phyloP scores from a whole-genome alignment of 2,113 vertebrate genomes.

The Galemys pyrenaicus region DNA sequence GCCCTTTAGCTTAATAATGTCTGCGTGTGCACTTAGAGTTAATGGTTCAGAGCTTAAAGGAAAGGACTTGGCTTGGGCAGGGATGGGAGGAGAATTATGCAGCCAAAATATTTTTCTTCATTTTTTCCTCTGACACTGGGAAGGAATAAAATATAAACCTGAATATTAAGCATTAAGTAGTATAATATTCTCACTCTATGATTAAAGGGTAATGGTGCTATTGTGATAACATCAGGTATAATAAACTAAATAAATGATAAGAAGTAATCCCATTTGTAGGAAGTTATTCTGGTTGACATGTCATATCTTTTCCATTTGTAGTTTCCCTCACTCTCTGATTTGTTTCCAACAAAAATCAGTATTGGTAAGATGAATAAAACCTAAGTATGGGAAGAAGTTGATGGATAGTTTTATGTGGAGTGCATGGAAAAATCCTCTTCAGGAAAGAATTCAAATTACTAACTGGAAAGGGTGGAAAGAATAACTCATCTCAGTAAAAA shows the following conservation, averaged over 20 bases:
- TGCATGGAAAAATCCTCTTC: constrained; percentile 75
- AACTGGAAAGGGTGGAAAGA: constrained; percentile 75
- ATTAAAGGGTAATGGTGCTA: constrained; percentile 45
- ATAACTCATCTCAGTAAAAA: constrained; percentile 69
- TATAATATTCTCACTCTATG: constrained; percentile 34
- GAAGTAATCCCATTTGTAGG: constrained; percentile 32
- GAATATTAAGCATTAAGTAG: constrained; percentile 50
- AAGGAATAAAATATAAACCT: constrained; percentile 57
- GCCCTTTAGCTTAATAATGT: neutral
- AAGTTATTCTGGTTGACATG: constrained; percentile 64
- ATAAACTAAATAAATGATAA: constrained; percentile 44
- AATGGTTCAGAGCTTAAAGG: constrained; percentile 51
- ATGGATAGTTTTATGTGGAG: constrained; percentile 71
- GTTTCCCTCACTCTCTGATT: constrained; percentile 65
- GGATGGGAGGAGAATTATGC: constrained; percentile 55
- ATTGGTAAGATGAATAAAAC: constrained; percentile 75
- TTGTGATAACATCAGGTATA: constrained; percentile 53
- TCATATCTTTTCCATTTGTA: constrained; percentile 65
- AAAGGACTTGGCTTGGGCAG: constrained; percentile 60
- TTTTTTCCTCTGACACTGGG: constrained; percentile 47
- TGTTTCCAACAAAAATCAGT: constrained; percentile 66
- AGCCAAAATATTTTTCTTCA: constrained; percentile 74
- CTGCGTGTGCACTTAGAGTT: constrained; percentile 33
- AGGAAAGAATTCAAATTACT: constrained; percentile 74
- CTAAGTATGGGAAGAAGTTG: constrained; percentile 44